Evolutionary conservation across 1,140 invertebrate species (phyloP), one percentile per base, ranked within the genome.

Genomic region (Microplitis demolitor): DNA sequence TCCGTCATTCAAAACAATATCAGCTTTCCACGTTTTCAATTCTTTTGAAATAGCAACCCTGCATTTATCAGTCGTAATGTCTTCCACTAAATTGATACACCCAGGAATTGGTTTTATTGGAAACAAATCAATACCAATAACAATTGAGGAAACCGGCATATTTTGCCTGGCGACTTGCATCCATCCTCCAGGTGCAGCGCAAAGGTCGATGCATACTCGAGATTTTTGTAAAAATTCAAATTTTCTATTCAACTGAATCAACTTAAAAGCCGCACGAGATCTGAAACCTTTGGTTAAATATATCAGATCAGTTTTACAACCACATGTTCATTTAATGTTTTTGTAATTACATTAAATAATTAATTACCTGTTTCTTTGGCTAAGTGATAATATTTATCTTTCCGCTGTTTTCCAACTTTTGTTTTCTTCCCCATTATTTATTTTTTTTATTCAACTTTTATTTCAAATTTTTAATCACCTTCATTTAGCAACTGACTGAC

Each of bases 131-230:
- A 99, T 93, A 74, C 97, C 96, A 67, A 99, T 90, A 4, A 99
- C 95, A 54, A 99, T 88, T 82, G 96, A 98, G 0, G 97, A 98
- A 0, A 99, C 91, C 0, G 98, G 98, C 96, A 99, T 99, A 85
- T 98, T 97, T 84, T 99, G 93, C 80, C 95, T 93, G 54, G 97
- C 98, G n/a, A 99, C 98, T 89, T 99, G 98, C 91, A 99, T 96
- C 98, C 98, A 99, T 80, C 98, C 98, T 84, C 98, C 98, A 5
- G 98, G 98, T 5, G 98, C 98, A 16, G 98, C 98, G 88, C 98
- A 99, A 51, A 99, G 88, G 91, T 99, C 98, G 75, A 99, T 91
- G 76, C 97, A 95, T 89, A 99, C 96, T 90, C 95, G 90, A 8
- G 97, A 96, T 80, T 94, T 95, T 90, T 99, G 96, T 1, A 99